Conservation (phyloP, 2,888 invertebrate genomes). For the Mylabris sibirica region DNA sequence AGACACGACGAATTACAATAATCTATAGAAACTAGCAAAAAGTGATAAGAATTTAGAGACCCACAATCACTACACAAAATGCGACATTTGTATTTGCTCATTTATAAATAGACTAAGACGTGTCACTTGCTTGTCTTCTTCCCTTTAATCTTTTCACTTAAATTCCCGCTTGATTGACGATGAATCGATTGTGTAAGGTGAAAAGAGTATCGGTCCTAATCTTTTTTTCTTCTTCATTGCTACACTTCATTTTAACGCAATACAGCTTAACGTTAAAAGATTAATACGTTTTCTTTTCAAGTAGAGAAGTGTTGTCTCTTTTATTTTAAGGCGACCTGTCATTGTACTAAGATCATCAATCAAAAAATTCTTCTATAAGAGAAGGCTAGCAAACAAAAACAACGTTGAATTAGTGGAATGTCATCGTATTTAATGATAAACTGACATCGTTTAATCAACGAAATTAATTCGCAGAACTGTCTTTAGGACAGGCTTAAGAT, state of each 20-base stretch:
- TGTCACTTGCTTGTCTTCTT: background rate
- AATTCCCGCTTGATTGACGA: constrained; percentile 5
- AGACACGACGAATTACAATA: background rate
- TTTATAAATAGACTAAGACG: background rate
- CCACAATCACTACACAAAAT: too few species aligned
- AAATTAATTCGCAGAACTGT: background rate
- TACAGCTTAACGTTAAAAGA: background rate
- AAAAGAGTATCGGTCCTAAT: background rate
- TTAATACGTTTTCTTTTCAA: constrained; percentile 1
- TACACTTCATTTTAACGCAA: background rate
- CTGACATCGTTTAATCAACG: background rate
- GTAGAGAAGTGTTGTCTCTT: background rate
- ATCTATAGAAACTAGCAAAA: background rate
- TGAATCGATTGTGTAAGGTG: background rate
- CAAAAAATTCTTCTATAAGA: background rate
- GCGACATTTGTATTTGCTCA: background rate
- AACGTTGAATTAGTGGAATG: background rate
- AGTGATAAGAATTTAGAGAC: too few species aligned
- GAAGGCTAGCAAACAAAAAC: background rate
- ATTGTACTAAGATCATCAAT: background rate
- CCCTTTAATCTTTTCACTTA: background rate
- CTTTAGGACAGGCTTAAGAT: background rate
- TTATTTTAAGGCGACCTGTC: background rate
- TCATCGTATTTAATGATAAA: background rate
- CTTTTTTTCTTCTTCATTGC: background rate